These are phyloP conservation scores for Phenganax subtilis DNA, from an alignment of 92 coral and sea anemone species.

Conservation along the genomic window DNA sequence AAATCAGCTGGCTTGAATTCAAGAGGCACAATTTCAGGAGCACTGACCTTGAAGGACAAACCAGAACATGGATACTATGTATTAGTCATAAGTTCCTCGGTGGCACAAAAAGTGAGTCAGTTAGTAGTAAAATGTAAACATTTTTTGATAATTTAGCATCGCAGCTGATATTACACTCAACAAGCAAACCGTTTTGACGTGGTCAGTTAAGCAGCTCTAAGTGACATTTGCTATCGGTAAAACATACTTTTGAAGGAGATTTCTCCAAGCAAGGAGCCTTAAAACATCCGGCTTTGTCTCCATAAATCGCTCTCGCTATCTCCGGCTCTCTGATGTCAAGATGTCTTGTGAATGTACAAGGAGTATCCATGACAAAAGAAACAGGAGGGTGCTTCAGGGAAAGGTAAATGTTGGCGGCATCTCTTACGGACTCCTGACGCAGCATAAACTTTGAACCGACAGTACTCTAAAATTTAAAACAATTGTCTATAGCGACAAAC, in stretches of 20 bases:
- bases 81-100: too few species aligned
- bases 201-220: not conserved
- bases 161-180: too few species aligned
- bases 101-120: too few species aligned
- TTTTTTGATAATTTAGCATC: too few species aligned
- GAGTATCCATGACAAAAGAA: constrained; percentile 3
- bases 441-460: constrained; percentile 2
- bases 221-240: not conserved
- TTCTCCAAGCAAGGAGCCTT: not conserved
- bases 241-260: not conserved
- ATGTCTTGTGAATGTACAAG: not conserved
- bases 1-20: too few species aligned
- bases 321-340: constrained; percentile 5
- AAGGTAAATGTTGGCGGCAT: constrained; percentile 9
- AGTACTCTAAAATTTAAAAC: not conserved
- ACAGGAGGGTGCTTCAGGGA: constrained; percentile 3
- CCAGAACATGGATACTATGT: too few species aligned
- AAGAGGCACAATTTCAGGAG: too few species aligned
- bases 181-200: too few species aligned
- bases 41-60: too few species aligned
- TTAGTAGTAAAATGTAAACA: too few species aligned
- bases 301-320: not conserved
- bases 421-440: constrained; percentile 10
- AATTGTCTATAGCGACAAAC: too few species aligned
- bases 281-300: not conserved